Evolutionary conservation across 2,888 invertebrate genomes (phyloP), one percentile per base, ranked within the genome.

Genomic region (Pristionchus maxplancki): DNA sequence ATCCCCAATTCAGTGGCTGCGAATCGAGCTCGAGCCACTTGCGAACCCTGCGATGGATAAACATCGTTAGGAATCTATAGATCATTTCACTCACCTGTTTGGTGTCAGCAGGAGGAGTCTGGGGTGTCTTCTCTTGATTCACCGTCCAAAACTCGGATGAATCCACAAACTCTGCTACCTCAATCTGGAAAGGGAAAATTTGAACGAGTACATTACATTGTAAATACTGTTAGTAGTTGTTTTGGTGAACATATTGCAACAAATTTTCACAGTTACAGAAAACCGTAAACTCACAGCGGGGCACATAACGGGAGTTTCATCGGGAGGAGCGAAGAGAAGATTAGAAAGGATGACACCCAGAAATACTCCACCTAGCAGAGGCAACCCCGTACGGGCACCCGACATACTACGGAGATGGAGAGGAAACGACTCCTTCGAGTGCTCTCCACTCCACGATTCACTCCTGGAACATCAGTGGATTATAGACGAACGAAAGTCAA

Each of bases 1-100:
- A 98, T 98, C 31, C 98, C 98, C 88, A 99, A 96, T 95, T 99
- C 99, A 0, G 98, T 97, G 83, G 97, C 97, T 95, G 97, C 98
- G 95, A 98, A 99, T 37, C 98, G 96, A 0, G 98, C 98, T 3
- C 98, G 96, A 88, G 91, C 89, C 0, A 93, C 90, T 87, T 85
- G 85, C 9, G 85, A 62, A 85, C 34, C 31, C 85, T 85, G 64
- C 5, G 15, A 58, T 1, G 53, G 24, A n/a, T n/a, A 40, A 31
- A 83, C 20, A 31, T 28, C 28, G 4, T 44, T 13, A 78, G 24
- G 15, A 31, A 24, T 78, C 44, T 24, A 78, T 78, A 9, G 28
- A 11, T 20, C 28, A 24, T 17, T 4, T 17, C 3, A 24, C 67
- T 31, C 28, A 71, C 86, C 50, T 67, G 67, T 71, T 87, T 87